phyloP scores from a whole-genome alignment of 2,888 invertebrate species.

The Eupithecia insigniata region DNA sequence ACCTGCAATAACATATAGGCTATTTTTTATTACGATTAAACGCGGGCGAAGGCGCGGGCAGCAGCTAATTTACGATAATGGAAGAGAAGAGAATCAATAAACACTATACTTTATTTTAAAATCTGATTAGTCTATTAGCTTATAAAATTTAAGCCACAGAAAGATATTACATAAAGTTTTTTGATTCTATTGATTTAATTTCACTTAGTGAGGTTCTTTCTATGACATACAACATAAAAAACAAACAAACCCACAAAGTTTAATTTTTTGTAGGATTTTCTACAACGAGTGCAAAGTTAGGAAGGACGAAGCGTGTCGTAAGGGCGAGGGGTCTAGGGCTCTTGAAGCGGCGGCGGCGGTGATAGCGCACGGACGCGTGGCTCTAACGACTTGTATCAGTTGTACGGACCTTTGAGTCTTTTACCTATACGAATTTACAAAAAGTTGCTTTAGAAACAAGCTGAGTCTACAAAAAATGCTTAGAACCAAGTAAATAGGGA shows the following conservation, averaged over 20 bases:
- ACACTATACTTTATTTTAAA: no score
- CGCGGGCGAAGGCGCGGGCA: no score
- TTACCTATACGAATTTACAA: neutral
- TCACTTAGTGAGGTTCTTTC: no score
- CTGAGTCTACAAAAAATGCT: neutral
- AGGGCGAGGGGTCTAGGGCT: neutral
- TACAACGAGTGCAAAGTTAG: conserved; percentile 4
- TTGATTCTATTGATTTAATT: no score
- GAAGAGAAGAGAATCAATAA: no score
- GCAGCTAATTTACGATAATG: no score
- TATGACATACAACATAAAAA: neutral
- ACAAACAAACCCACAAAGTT: conserved; percentile 1
- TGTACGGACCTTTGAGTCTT: conserved; percentile 2
- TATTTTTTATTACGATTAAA: no score
- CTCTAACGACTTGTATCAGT: neutral
- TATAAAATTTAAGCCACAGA: no score
- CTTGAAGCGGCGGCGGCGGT: neutral
- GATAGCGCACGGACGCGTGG: conserved; percentile 6
- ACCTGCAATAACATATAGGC: no score
- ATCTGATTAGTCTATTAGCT: no score
- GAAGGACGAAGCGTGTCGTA: conserved; percentile 1
- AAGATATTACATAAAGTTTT: no score
- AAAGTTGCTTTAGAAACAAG: neutral
- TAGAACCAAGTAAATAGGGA: neutral
- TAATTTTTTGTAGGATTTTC: conserved; percentile 1